Evolutionary conservation across 2,113 vertebrate genomes (phyloP).

Genomic region (Hemicordylus capensis): DNA sequence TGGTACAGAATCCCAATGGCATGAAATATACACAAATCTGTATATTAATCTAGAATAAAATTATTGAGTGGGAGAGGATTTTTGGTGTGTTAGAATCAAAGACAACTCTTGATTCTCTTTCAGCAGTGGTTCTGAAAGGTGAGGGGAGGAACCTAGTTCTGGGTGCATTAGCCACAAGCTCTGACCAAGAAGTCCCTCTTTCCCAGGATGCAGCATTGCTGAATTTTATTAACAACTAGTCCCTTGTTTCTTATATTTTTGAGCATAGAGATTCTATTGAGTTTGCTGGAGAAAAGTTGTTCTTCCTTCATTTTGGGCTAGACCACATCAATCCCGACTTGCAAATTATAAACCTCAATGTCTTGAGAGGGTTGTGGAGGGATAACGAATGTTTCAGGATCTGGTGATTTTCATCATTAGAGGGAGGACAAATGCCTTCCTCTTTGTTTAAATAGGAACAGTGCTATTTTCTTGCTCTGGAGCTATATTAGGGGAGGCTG

Average conservation of each 20-base stretch:
- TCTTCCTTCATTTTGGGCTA: constrained; percentile 36
- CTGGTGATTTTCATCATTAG: constrained; percentile 31
- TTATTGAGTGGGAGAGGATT: constrained; percentile 39
- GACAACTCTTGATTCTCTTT: constrained; percentile 15
- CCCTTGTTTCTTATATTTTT: constrained; percentile 57
- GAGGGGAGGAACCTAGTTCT: constrained; percentile 15
- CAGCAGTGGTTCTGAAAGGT: no score
- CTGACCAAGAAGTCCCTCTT: constrained; percentile 36
- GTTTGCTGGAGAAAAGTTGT: constrained; percentile 43
- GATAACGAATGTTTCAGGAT: constrained; percentile 54
- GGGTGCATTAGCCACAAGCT: constrained; percentile 11
- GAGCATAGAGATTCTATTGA: constrained; percentile 66
- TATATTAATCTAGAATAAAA: not conserved
- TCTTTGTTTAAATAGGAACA: constrained; percentile 8
- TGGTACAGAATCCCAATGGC: not conserved
- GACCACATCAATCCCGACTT: constrained; percentile 34
- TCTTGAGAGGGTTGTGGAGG: constrained; percentile 48
- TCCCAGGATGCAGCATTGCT: constrained; percentile 51
- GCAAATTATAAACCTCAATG: constrained; percentile 34
- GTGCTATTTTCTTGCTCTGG: not conserved
- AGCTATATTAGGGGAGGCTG: not conserved
- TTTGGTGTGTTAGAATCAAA: not conserved
- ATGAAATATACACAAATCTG: not conserved
- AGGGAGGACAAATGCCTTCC: not conserved
- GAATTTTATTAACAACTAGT: constrained; percentile 53